Percentiles rank a stretch among this genome's conserved stretches.
These are phyloP conservation scores for Spermophilus dauricus DNA, from an alignment of 2,113 vertebrate species.

Conservation along the genomic window DNA sequence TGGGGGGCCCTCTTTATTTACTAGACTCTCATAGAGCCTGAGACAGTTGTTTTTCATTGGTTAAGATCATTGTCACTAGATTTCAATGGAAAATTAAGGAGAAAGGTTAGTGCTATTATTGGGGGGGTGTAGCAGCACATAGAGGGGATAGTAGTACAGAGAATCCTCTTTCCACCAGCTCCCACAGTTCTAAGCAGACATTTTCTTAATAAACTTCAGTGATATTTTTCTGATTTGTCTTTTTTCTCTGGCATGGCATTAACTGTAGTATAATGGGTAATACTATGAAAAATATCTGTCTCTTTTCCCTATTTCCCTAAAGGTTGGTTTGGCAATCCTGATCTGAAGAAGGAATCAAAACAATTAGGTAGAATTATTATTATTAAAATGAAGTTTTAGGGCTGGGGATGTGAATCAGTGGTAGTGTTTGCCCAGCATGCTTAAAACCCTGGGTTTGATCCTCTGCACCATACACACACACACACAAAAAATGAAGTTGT, in stretches of 20 bases:
- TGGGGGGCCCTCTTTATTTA: background rate
- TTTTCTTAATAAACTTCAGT: constrained; percentile 40
- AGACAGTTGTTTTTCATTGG: background rate
- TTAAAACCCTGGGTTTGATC: no score
- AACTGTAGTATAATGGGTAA: background rate
- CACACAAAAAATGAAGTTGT: constrained; percentile 45
- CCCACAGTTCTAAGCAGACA: constrained; percentile 12
- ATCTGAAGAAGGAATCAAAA: constrained; percentile 48
- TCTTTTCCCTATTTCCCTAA: background rate
- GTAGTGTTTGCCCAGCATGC: no score
- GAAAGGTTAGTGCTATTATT: background rate
- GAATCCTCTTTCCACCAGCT: background rate
- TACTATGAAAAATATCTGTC: background rate
- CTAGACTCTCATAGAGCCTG: background rate
- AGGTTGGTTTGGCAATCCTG: background rate
- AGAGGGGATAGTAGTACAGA: background rate
- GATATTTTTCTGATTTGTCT: constrained; percentile 60
- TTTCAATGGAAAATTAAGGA: background rate
- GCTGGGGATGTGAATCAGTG: no score
- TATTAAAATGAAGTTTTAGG: constrained; percentile 50
- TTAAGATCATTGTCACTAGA: background rate
- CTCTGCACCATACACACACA: no score
- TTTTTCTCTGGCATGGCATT: constrained; percentile 47
- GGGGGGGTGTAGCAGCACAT: background rate
- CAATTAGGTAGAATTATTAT: background rate